Evolutionary conservation across 2,888 invertebrate species (phyloP), one percentile per base, ranked within the genome.

Genomic region (Abrostola tripartita): DNA sequence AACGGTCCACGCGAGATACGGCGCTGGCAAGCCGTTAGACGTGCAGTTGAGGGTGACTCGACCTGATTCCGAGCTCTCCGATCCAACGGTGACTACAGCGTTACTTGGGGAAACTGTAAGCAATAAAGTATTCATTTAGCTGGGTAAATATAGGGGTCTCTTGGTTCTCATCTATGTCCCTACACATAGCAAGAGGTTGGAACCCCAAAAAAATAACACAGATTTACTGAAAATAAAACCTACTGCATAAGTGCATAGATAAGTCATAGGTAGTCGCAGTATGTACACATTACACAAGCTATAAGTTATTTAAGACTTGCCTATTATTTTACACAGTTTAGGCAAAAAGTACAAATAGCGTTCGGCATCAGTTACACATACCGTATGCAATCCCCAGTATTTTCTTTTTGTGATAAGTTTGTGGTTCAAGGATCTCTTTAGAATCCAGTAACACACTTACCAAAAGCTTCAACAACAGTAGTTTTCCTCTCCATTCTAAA

Each of bases 21-120:
- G 93, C 1, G 88, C 84, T 0, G 93, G 93, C 1, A 91, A 72
- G 0, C 92, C 93, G 6, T 81, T 77, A 0, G 93, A 83, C 0
- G 90, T 85, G 61, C 94, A 93, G 80, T 93, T 92, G 5, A 93
- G 72, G 9, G 77, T 80, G 10, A 89, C 86, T 5, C 84, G 82
- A 0, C 74, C 83, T 5, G 86, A 41, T 7, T 78, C 79, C 0
- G 71, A 67, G n/a, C 75, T 81, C 35, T 65, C 71, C 24, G 66
- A 65, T 2, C 71, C 79, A 8, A 73, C 75, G 52, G 71, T 73
- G 12, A 90, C 52, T 2, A 61, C 61, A 0, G 92, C 89, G 2
- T 82, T 78, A n/a, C 81, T 84, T 7, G 92, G 92, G 40, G 87
- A 85, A 24, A 92, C 93, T 93, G 81, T 24, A 74, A 78, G n/a